Conservation (phyloP, 2,113 vertebrate genomes). For the Emberiza fucata region DNA sequence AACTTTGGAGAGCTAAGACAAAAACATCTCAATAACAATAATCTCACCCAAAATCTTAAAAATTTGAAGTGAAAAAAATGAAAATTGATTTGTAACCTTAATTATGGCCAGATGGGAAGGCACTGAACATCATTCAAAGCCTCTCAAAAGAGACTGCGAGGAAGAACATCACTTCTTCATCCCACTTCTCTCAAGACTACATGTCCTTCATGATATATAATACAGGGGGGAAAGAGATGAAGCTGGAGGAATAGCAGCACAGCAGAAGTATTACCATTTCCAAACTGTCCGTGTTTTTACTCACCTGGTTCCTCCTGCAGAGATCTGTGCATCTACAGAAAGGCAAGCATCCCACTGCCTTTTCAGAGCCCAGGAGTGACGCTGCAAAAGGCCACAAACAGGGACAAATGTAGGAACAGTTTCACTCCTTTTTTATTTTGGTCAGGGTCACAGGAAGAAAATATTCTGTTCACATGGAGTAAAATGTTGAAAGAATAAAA, state of each 20-base stretch:
- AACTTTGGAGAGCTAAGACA: neutral
- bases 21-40: neutral
- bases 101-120: neutral
- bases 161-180: neutral
- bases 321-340: neutral
- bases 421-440: neutral
- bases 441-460: neutral
- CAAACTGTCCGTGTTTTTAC: fast-evolving
- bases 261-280: neutral
- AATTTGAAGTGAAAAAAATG: neutral
- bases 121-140: neutral
- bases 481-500: neutral
- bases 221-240: neutral
- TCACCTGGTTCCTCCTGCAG: neutral
- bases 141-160: neutral
- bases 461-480: neutral
- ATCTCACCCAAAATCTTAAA: neutral
- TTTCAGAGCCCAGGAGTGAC: neutral
- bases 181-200: neutral
- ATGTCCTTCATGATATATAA: neutral
- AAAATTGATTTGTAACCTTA: neutral
- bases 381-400: neutral
- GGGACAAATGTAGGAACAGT: neutral
- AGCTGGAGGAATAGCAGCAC: neutral
- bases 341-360: neutral